Conservation (phyloP, 2,888 invertebrate species). For the Agrenia bidenticulata region DNA sequence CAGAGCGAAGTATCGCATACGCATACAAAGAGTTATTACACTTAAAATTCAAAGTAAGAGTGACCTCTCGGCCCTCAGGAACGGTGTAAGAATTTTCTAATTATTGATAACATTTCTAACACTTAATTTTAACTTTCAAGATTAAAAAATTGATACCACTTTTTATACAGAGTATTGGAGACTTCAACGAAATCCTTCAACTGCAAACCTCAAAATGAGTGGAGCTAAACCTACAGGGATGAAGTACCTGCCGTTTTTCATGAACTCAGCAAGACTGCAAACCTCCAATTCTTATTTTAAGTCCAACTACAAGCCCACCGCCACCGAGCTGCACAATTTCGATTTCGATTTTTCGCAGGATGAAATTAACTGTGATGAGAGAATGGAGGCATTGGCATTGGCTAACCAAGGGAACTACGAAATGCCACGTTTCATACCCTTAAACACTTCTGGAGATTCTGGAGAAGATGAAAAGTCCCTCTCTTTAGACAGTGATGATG, state of each 20-base stretch:
- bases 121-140: no score
- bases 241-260: conserved; percentile 25
- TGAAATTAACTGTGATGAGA: background rate
- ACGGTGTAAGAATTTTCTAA: no score
- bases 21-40: no score
- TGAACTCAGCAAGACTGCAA: conserved; percentile 24
- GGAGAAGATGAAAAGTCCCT: background rate
- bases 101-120: no score
- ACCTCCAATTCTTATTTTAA: conserved; percentile 31
- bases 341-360: background rate
- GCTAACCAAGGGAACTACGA: background rate
- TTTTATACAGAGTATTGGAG: no score
- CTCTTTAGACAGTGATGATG: background rate
- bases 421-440: background rate
- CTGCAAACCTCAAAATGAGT: no score
- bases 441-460: background rate
- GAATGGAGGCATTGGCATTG: background rate
- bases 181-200: no score
- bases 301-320: background rate
- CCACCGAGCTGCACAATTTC: background rate
- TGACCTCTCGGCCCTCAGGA: no score
- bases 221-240: conserved; percentile 7
- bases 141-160: no score
- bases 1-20: no score
- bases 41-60: no score